A percentile compares a stretch with the other conserved stretches of the same genome.
Evolutionary conservation across 1,140 invertebrate species (phyloP).

Genomic region (Hetaerina americana): DNA sequence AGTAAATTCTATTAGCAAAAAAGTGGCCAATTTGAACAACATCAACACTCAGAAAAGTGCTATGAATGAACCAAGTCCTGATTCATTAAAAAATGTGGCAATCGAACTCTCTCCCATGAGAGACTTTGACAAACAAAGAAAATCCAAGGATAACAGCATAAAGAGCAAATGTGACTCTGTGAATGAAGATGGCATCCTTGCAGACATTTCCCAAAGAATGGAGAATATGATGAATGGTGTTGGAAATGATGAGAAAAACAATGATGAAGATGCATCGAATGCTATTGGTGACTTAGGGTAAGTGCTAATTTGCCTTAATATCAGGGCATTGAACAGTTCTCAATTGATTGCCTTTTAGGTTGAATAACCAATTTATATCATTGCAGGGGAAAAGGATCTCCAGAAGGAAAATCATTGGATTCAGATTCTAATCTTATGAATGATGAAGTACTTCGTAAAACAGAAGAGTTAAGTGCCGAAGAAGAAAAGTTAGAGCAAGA

Average conservation of each 20-base stretch:
- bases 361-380: too few species aligned
- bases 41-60: not conserved
- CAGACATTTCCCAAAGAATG: not conserved
- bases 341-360: too few species aligned
- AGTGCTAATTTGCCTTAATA: not conserved
- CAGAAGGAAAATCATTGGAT: too few species aligned
- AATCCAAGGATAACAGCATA: not conserved
- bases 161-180: not conserved
- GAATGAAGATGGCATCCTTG: not conserved
- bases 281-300: not conserved
- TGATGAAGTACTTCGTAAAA: not conserved
- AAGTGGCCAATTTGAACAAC: not conserved
- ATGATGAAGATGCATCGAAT: not conserved
- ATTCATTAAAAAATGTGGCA: not conserved
- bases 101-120: not conserved
- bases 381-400: too few species aligned
- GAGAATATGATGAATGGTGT: not conserved
- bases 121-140: not conserved
- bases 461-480: constrained; percentile 9
- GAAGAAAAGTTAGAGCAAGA: constrained; percentile 12
- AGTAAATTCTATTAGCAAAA: not conserved
- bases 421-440: constrained; percentile 21
- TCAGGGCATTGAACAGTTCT: not conserved
- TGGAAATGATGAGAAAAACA: not conserved
- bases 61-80: not conserved